These are phyloP conservation scores for Gila robusta DNA, from an alignment of 2,797 vertebrate species.

Conservation along the genomic window DNA sequence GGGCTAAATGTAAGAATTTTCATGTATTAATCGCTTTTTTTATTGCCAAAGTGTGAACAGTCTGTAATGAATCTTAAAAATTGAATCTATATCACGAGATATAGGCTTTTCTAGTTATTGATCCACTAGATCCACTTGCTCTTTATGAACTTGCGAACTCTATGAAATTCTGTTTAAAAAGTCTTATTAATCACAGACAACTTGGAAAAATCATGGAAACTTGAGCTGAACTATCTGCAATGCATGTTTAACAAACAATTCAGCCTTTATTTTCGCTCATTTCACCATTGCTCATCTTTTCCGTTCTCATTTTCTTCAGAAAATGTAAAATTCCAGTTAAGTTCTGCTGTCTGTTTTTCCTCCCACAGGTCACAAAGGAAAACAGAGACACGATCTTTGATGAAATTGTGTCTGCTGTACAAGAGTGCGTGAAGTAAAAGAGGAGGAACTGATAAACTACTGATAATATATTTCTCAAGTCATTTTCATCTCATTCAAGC, in stretches of 20 bases:
- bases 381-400: constrained; percentile 86
- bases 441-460: constrained; percentile 13
- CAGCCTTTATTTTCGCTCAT: background rate
- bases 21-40: background rate
- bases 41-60: background rate
- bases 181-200: background rate
- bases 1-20: background rate
- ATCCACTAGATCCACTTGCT: background rate
- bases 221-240: background rate
- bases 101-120: background rate
- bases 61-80: background rate
- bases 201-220: background rate
- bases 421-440: constrained; percentile 77
- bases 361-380: constrained; percentile 88
- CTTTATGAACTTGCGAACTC: background rate
- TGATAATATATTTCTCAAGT: background rate
- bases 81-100: too few relatives aligned
- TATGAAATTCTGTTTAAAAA: background rate
- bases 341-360: constrained; percentile 40
- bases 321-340: background rate
- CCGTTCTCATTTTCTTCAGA: background rate
- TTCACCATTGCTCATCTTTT: background rate
- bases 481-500: background rate
- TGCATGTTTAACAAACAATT: background rate
- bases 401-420: constrained; percentile 83